These are phyloP conservation scores for Clamator glandarius DNA, from an alignment of 2,797 vertebrate genomes.

Conservation along the genomic window DNA sequence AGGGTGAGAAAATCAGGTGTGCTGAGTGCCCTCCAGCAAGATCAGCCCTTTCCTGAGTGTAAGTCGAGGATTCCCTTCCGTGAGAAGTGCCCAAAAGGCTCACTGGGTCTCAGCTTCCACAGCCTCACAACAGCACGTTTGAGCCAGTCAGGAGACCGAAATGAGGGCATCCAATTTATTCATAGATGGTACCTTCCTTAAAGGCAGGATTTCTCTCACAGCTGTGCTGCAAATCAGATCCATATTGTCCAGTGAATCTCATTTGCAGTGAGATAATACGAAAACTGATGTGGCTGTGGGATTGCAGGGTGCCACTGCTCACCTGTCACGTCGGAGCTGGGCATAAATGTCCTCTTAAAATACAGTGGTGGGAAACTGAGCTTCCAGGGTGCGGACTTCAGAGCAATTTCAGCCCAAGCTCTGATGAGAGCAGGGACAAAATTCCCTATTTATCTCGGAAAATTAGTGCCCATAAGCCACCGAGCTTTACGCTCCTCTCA, in stretches of 20 bases:
- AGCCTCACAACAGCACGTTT: not conserved
- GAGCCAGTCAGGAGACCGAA: not conserved
- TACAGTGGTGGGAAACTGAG: not conserved
- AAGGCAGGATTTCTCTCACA: conserved; percentile 44
- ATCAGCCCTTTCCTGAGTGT: not conserved
- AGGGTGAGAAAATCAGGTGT: not conserved
- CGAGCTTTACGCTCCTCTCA: not conserved
- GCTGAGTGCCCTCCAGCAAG: not conserved
- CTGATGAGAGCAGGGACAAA: not conserved
- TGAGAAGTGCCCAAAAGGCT: not conserved
- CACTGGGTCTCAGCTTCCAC: not conserved
- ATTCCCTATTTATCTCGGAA: not conserved
- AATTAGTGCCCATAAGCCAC: not conserved
- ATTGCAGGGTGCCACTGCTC: not conserved
- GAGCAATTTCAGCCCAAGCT: not conserved
- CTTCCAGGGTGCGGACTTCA: not conserved
- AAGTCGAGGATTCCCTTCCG: not conserved
- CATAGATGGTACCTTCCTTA: not conserved
- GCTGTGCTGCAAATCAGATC: conserved; percentile 19
- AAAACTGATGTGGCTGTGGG: not conserved
- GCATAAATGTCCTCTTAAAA: not conserved
- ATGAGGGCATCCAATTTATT: conserved; percentile 35
- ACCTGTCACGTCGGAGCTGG: not conserved
- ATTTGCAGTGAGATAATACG: conserved; percentile 21
- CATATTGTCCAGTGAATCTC: conserved; percentile 6